phyloP scores from a whole-genome alignment of 2,888 invertebrate genomes.

The Nemotelus pantherinus region DNA sequence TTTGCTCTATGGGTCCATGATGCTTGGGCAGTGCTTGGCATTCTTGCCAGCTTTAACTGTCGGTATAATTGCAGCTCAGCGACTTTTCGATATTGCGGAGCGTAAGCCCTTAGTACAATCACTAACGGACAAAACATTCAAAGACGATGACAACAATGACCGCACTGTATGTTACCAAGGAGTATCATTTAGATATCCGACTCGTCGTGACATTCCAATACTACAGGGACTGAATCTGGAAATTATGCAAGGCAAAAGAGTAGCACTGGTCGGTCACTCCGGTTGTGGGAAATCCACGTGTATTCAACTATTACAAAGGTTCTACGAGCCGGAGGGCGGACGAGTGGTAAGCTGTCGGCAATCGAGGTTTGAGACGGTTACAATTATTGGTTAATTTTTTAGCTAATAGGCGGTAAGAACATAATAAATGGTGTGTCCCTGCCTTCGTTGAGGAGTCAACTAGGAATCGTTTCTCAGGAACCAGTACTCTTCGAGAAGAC shows the following conservation, averaged over 20 bases:
- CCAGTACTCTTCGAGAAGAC: conserved; percentile 88
- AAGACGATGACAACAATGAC: conserved; percentile 47
- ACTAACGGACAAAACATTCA: conserved; percentile 56
- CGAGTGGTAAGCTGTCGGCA: conserved; percentile 66
- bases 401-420: conserved; percentile 67
- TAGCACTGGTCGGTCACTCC: conserved; percentile 78
- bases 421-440: conserved; percentile 69
- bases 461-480: conserved; percentile 92
- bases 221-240: conserved; percentile 75
- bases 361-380: not conserved
- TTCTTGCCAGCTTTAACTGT: conserved; percentile 80
- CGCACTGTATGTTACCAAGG: conserved; percentile 68
- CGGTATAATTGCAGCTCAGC: conserved; percentile 73
- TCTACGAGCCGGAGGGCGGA: conserved; percentile 79
- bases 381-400: not conserved
- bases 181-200: conserved; percentile 82
- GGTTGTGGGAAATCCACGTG: conserved; percentile 86
- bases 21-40: conserved; percentile 79
- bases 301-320: conserved; percentile 79
- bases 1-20: conserved; percentile 78
- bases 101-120: conserved; percentile 69
- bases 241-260: conserved; percentile 74
- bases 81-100: conserved; percentile 73
- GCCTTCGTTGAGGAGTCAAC: conserved; percentile 74
- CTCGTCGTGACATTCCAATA: conserved; percentile 77